Conservation (phyloP, 2,888 invertebrate genomes). For the Drosophila cognata region DNA sequence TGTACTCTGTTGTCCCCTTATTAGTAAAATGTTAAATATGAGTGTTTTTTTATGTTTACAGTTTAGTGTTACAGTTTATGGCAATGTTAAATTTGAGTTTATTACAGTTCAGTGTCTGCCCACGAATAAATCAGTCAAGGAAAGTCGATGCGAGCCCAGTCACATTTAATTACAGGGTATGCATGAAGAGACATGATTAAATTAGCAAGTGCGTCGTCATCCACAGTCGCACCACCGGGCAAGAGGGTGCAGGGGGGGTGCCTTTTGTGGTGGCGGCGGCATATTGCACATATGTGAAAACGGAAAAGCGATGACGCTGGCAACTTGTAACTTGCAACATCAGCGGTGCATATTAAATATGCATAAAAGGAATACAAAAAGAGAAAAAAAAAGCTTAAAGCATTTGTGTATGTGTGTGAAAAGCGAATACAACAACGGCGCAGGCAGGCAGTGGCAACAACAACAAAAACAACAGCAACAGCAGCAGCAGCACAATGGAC, state of each 20-base stretch:
- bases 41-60: not conserved
- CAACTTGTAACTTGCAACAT: constrained; percentile 79
- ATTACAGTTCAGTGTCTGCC: not conserved
- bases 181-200: constrained; percentile 51
- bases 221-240: constrained; percentile 1
- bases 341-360: constrained; percentile 75
- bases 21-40: not conserved
- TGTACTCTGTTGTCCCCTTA: not conserved
- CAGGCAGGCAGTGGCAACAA: constrained; percentile 43
- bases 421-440: constrained; percentile 57
- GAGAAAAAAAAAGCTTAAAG: constrained; percentile 40
- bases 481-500: constrained; percentile 47
- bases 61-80: not conserved
- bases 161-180: constrained; percentile 42
- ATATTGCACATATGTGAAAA: constrained; percentile 74
- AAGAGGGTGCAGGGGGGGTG: not conserved
- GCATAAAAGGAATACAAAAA: constrained; percentile 42
- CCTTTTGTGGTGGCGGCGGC: constrained; percentile 29
- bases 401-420: constrained; percentile 41
- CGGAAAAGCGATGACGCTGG: constrained; percentile 64
- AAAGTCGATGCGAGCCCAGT: not conserved
- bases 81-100: not conserved
- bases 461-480: constrained; percentile 24
- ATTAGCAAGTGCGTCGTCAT: constrained; percentile 70
- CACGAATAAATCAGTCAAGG: not conserved